Conservation (phyloP, 35 echinoderm and acorn worm species). For the Diadema setosum region DNA sequence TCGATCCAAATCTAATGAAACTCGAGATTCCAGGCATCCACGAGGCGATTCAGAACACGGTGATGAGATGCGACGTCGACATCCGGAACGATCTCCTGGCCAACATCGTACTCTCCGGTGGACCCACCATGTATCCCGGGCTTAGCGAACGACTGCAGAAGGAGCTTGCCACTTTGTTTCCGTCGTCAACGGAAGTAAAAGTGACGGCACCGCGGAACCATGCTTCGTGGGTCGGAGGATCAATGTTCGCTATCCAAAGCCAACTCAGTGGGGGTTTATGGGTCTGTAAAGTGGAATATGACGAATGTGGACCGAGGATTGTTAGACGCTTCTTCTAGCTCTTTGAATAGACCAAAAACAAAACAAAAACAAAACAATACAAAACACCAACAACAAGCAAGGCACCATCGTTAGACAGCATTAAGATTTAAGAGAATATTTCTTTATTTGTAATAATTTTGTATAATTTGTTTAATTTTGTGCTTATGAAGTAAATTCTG, state of each 20-base stretch:
- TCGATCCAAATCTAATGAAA: conserved; percentile 55
- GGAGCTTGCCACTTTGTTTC: conserved; percentile 52
- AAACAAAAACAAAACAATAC: no score
- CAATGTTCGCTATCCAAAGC: conserved; percentile 67
- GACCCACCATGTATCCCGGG: conserved; percentile 79
- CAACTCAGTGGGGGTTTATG: conserved; percentile 83
- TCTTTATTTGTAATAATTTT: no score
- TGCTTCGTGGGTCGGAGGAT: conserved; percentile 83
- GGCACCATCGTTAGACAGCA: no score
- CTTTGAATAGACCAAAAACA: no score
- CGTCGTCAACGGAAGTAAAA: conserved; percentile 76
- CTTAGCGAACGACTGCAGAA: conserved; percentile 77
- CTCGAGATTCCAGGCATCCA: conserved; percentile 66
- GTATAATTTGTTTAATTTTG: no score
- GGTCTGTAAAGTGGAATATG: conserved; percentile 86
- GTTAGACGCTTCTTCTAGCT: no score
- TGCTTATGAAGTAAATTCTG: no score
- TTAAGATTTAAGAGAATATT: no score
- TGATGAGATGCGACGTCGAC: conserved; percentile 81
- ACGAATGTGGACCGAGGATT: conserved; percentile 76
- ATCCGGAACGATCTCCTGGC: conserved; percentile 66
- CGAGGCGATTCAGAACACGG: conserved; percentile 67
- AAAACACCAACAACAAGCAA: no score
- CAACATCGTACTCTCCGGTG: conserved; percentile 79
- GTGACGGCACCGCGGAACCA: conserved; percentile 75